phyloP scores from a whole-genome alignment of 2,888 invertebrate genomes.

The Invenusta paracnida region DNA sequence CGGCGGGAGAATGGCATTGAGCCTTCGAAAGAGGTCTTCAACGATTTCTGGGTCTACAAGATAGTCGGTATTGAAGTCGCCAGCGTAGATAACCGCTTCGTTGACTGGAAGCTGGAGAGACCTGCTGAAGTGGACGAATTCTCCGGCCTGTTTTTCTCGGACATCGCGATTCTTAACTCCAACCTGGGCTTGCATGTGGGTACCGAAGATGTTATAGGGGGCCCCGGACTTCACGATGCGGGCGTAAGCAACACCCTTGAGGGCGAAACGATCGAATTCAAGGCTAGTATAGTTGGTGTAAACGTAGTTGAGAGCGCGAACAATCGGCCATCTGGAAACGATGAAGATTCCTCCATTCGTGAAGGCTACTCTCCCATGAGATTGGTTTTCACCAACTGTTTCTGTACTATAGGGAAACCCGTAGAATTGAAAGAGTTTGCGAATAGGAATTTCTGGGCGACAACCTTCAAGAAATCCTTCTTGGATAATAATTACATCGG shows the following conservation, averaged over 20 bases:
- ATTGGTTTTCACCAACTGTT: background rate
- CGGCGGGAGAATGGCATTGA: conserved; percentile 38
- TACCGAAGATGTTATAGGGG: conserved; percentile 41
- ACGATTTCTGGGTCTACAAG: conserved; percentile 32
- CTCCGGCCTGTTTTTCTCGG: conserved; percentile 33
- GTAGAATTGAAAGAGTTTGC: conserved; percentile 24
- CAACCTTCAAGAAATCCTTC: conserved; percentile 35
- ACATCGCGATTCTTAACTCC: conserved; percentile 35
- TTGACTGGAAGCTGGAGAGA: background rate
- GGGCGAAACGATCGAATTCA: conserved; percentile 38
- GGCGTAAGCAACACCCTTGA: conserved; percentile 43
- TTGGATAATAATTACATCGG: conserved; percentile 30
- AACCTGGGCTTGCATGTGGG: conserved; percentile 43
- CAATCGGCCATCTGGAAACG: conserved; percentile 24
- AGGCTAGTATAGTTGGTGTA: background rate
- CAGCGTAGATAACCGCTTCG: conserved; percentile 42
- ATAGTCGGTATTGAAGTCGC: conserved; percentile 44
- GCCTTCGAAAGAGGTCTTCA: background rate
- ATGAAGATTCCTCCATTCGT: conserved; percentile 30
- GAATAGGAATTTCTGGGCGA: background rate
- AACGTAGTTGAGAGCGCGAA: background rate
- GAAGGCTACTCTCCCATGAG: background rate
- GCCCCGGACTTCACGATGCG: conserved; percentile 31
- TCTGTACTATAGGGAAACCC: background rate
- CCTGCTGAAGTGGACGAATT: conserved; percentile 38